phyloP scores from a whole-genome alignment of 1,140 invertebrate genomes.

The Babylonia areolata region DNA sequence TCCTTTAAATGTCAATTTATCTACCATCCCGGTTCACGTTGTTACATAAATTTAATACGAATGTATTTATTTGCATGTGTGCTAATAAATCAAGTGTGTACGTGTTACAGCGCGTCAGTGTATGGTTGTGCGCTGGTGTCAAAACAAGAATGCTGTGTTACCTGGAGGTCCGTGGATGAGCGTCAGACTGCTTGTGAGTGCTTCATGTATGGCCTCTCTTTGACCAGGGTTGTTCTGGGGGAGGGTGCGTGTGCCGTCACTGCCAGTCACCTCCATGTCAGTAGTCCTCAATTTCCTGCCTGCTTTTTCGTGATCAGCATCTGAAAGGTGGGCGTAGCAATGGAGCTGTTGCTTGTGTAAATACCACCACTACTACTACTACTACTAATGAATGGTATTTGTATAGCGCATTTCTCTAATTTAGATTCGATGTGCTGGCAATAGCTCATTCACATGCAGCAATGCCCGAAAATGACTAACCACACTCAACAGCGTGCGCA shows the following conservation, averaged over 20 bases:
- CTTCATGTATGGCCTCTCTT: background rate
- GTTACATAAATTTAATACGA: too few species aligned
- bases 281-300: background rate
- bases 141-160: background rate
- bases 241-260: background rate
- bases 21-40: too few species aligned
- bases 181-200: background rate
- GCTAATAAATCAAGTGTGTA: too few species aligned
- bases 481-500: too few species aligned
- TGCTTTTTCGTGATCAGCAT: background rate
- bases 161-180: conserved; percentile 4
- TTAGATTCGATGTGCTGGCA: too few species aligned
- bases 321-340: background rate
- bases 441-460: too few species aligned
- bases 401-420: too few species aligned
- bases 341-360: background rate
- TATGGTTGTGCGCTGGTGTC: too few species aligned
- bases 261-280: background rate
- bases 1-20: too few species aligned
- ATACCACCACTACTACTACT: background rate
- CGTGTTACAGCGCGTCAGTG: too few species aligned
- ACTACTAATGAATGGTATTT: background rate
- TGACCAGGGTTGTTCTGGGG: background rate
- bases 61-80: too few species aligned
- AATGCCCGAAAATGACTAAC: too few species aligned